A percentile compares a stretch with the other conserved stretches of the same genome.
phyloP scores from a whole-genome alignment of 2,797 vertebrate genomes.

The Phataginus tricuspis region DNA sequence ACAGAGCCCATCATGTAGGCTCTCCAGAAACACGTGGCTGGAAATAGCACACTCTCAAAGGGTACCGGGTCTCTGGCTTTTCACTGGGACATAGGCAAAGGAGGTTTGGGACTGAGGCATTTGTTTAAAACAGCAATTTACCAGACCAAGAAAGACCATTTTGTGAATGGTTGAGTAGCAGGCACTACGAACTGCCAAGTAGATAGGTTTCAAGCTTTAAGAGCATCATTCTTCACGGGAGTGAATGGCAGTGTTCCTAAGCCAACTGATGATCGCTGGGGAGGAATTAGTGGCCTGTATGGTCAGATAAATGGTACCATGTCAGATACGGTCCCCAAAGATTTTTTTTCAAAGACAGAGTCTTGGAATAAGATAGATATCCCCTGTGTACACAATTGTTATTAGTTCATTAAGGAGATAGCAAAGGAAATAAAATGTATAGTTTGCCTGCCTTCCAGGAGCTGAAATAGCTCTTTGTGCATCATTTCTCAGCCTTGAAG shows the following conservation, averaged over 20 bases:
- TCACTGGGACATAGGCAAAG: rapidly evolving
- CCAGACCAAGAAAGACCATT: neutral
- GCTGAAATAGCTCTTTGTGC: neutral
- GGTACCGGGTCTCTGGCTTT: neutral
- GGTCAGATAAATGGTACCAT: neutral
- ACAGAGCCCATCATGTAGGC: rapidly evolving
- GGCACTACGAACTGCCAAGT: neutral
- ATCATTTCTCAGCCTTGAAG: neutral
- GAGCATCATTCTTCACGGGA: neutral
- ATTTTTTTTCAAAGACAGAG: neutral
- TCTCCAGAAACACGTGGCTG: neutral
- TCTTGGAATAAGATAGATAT: conserved; percentile 35
- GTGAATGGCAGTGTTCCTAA: neutral
- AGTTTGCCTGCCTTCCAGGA: neutral
- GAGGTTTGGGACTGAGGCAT: neutral
- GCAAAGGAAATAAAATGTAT: conserved; percentile 2
- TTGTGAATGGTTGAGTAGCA: neutral
- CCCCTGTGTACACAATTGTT: neutral
- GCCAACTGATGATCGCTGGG: neutral
- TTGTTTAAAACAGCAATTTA: neutral
- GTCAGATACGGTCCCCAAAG: neutral
- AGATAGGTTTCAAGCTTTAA: neutral
- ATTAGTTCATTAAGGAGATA: conserved; percentile 46
- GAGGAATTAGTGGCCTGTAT: neutral
- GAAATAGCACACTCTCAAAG: rapidly evolving